Conservation (phyloP, 2,113 vertebrate genomes). For the Delphinus delphis region DNA sequence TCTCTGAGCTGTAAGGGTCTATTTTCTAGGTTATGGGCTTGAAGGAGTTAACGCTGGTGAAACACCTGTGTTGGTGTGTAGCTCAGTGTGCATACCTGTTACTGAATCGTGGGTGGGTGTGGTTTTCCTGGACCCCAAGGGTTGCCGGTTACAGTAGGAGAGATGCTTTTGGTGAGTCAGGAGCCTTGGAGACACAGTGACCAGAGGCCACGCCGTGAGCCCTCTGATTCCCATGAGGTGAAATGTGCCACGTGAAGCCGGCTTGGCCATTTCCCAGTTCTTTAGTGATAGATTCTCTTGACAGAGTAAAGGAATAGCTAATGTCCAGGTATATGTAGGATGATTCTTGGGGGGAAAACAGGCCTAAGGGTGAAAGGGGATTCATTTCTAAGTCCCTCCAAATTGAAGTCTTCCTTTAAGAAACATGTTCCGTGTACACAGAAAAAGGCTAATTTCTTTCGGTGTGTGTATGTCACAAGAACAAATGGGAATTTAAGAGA, state of each 20-base stretch:
- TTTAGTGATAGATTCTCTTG: background rate
- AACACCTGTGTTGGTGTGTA: background rate
- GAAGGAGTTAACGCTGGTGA: background rate
- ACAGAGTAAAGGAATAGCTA: background rate
- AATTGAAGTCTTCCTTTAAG: background rate
- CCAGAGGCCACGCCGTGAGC: background rate
- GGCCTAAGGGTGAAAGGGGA: background rate
- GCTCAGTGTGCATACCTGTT: background rate
- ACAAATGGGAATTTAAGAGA: conserved; percentile 29
- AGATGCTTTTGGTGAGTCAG: background rate
- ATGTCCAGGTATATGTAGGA: background rate
- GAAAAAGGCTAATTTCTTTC: background rate
- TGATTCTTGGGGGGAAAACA: background rate
- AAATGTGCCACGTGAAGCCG: background rate
- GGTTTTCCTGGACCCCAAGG: background rate
- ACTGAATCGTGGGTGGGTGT: background rate
- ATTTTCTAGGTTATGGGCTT: background rate
- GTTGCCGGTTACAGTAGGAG: background rate
- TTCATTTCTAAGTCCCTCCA: background rate
- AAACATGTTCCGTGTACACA: background rate
- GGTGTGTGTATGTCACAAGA: background rate
- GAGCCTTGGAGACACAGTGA: background rate
- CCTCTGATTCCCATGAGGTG: background rate
- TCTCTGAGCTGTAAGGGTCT: background rate
- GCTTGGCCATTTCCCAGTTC: background rate